phyloP scores from a whole-genome alignment of 2,113 vertebrate genomes.

The Calypte anna region DNA sequence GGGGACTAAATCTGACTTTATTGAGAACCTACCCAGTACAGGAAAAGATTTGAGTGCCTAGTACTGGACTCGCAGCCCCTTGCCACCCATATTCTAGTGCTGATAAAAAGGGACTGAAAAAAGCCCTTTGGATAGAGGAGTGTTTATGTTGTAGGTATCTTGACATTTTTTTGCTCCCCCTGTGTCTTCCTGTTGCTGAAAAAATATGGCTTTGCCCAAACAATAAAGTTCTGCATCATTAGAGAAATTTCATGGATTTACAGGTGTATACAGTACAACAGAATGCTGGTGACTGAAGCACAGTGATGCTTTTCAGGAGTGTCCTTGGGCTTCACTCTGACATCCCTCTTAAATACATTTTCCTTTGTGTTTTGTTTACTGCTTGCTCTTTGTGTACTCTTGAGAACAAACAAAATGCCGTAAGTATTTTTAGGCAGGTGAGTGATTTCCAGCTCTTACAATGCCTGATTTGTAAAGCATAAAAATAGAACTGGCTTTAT shows the following conservation, averaged over 20 bases:
- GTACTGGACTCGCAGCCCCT: background rate
- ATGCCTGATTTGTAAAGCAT: background rate
- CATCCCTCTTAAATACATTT: background rate
- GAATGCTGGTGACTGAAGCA: background rate
- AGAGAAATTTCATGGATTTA: background rate
- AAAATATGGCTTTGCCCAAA: background rate
- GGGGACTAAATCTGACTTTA: background rate
- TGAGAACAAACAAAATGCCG: background rate
- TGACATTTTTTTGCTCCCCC: background rate
- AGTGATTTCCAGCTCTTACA: background rate
- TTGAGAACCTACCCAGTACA: background rate
- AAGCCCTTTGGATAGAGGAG: background rate
- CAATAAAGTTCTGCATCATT: background rate
- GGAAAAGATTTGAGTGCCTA: background rate
- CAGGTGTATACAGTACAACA: background rate
- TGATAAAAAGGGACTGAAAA: accelerated
- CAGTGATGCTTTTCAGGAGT: background rate
- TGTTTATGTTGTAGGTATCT: background rate
- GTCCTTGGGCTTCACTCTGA: background rate
- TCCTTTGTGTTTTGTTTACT: background rate
- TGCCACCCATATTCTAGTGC: background rate
- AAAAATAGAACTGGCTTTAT: background rate
- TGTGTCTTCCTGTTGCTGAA: background rate
- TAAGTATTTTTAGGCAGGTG: background rate
- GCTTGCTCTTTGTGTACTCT: background rate